Percentiles rank a stretch among this genome's conserved stretches.
Conservation (phyloP, 2,797 vertebrate species). For the Bradypodion pumilum region DNA sequence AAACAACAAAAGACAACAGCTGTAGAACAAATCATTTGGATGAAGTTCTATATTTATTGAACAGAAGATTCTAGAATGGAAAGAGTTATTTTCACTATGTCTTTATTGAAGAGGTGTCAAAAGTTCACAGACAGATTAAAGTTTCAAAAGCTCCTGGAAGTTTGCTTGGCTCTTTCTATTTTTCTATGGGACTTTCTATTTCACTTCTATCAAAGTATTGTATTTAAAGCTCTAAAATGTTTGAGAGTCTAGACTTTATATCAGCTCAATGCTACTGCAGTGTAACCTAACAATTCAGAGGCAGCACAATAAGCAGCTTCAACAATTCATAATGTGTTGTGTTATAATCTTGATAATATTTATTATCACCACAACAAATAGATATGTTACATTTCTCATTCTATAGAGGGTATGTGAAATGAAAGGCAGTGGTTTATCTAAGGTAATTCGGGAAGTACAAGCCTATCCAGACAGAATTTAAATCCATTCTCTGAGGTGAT, state of each 20-base stretch:
- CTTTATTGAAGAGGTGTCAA: constrained; percentile 17
- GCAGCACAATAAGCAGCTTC: background rate
- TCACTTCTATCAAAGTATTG: constrained; percentile 7
- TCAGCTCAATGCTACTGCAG: background rate
- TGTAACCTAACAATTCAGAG: background rate
- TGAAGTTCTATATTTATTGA: constrained; percentile 11
- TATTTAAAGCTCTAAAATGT: constrained; percentile 25
- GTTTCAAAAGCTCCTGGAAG: constrained; percentile 8
- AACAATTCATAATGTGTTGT: background rate
- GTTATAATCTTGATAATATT: background rate
- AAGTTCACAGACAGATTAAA: constrained; percentile 27
- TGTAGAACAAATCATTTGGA: constrained; percentile 1
- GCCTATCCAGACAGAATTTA: no score
- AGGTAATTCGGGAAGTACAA: background rate
- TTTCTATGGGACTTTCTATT: background rate
- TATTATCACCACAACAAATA: background rate
- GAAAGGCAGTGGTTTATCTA: background rate
- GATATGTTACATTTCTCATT: background rate
- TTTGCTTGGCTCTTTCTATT: background rate
- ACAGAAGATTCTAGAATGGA: constrained; percentile 23
- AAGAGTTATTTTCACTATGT: constrained; percentile 27
- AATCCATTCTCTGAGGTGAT: no score
- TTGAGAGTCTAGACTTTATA: constrained; percentile 29
- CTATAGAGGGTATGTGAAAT: background rate
- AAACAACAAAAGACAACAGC: constrained; percentile 25